Conservation (phyloP, 2,797 vertebrate genomes). For the Enteromius trimaculatus region DNA sequence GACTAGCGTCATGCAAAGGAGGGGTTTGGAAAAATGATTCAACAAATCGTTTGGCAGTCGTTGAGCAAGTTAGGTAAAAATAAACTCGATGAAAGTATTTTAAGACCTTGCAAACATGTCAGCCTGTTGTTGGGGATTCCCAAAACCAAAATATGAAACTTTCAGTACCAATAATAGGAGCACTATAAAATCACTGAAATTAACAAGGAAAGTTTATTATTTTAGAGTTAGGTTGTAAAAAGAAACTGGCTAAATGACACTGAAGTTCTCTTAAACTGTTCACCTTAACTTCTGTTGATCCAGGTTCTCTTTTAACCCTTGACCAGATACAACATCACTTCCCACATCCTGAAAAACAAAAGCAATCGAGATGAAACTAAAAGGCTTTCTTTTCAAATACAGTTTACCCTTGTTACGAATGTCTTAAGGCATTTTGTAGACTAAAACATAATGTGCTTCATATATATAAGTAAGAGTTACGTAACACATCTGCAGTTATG, state of each 20-base stretch:
- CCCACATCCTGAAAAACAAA: conserved; percentile 63
- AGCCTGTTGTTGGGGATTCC: no score
- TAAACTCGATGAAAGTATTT: no score
- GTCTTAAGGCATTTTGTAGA: neutral
- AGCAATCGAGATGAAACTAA: conserved; percentile 7
- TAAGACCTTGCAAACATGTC: no score
- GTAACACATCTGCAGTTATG: neutral
- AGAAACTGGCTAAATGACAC: neutral
- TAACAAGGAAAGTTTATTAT: neutral
- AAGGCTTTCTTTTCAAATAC: neutral
- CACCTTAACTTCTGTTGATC: conserved; percentile 70
- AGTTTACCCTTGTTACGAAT: neutral
- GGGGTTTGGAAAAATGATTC: no score
- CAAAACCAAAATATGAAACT: no score
- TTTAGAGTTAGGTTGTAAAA: neutral
- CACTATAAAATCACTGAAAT: neutral
- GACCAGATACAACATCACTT: conserved; percentile 61
- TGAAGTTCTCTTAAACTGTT: neutral
- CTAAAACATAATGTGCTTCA: neutral
- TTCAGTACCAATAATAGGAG: no score
- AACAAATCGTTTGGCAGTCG: no score
- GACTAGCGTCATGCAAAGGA: no score
- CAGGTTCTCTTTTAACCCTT: conserved; percentile 64
- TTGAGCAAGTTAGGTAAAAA: no score
- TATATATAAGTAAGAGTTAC: neutral